Percentiles rank a stretch among this genome's conserved stretches.
Conservation (phyloP, 2,797 vertebrate species). For the Pseudochirops cupreus region DNA sequence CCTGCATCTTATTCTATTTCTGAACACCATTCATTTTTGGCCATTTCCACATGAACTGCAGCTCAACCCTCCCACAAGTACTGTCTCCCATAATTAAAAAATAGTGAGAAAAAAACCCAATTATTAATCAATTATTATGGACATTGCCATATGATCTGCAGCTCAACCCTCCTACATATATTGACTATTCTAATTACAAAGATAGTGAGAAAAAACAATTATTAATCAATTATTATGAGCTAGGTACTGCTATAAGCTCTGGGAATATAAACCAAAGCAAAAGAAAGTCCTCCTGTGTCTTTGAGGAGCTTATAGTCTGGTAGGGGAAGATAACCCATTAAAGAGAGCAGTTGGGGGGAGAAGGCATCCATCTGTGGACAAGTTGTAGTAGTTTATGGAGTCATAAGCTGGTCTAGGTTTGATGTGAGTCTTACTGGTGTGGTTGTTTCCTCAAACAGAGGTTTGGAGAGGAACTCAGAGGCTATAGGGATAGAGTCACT, state of each 20-base stretch:
- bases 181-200: neutral
- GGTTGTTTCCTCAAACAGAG: neutral
- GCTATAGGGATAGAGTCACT: neutral
- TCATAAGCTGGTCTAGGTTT: neutral
- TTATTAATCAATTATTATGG: neutral
- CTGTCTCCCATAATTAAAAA: neutral
- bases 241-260: neutral
- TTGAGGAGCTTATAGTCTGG: neutral
- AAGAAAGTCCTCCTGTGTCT: no score
- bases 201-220: neutral
- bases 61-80: neutral
- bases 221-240: neutral
- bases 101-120: neutral
- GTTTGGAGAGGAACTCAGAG: neutral
- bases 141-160: neutral
- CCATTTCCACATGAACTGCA: neutral
- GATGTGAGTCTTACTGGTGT: neutral
- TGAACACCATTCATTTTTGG: neutral
- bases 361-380: neutral
- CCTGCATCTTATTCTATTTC: neutral
- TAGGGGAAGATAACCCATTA: neutral
- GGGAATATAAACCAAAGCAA: neutral
- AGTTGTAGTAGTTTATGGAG: neutral
- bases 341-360: neutral
- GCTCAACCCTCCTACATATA: neutral